A percentile compares a stretch with the other conserved stretches of the same genome.
Evolutionary conservation across 1,140 invertebrate genomes (phyloP).

Genomic region (Neoseiulus cucumeris): DNA sequence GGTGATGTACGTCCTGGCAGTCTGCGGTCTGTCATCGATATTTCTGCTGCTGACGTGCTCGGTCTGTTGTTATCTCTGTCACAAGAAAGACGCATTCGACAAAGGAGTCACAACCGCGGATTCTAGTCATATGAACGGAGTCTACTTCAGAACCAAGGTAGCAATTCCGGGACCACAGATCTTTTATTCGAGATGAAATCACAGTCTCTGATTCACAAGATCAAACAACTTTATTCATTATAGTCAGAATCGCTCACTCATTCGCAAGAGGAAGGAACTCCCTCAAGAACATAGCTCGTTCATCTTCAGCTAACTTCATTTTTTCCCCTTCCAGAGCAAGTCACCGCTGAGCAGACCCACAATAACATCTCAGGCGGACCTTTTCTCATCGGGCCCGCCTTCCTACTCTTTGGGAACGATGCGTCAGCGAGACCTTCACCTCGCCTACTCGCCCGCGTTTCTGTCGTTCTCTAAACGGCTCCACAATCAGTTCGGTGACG

Average conservation of each 20-base stretch:
- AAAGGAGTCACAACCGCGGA: conserved; percentile 2
- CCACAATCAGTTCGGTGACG: not conserved
- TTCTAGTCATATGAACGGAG: not conserved
- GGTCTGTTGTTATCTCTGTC: not conserved
- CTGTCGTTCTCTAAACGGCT: not conserved
- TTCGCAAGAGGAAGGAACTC: no score
- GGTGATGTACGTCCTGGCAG: conserved; percentile 1
- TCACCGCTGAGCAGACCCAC: not conserved
- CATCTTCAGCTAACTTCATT: no score
- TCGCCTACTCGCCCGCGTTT: not conserved
- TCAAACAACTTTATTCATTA: no score
- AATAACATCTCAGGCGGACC: conserved; percentile 5
- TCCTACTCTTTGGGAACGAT: not conserved
- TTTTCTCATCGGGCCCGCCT: not conserved
- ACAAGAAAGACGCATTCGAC: not conserved
- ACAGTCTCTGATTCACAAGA: no score
- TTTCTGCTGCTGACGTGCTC: not conserved
- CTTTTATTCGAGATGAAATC: no score
- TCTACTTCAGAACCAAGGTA: not conserved
- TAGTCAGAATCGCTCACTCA: no score
- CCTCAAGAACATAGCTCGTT: no score
- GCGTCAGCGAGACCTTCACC: not conserved
- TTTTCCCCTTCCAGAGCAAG: not conserved
- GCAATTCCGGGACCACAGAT: no score
- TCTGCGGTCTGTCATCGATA: not conserved